These are phyloP conservation scores for Sminthurides bifidus DNA, from an alignment of 1,140 invertebrate species.

Conservation along the genomic window DNA sequence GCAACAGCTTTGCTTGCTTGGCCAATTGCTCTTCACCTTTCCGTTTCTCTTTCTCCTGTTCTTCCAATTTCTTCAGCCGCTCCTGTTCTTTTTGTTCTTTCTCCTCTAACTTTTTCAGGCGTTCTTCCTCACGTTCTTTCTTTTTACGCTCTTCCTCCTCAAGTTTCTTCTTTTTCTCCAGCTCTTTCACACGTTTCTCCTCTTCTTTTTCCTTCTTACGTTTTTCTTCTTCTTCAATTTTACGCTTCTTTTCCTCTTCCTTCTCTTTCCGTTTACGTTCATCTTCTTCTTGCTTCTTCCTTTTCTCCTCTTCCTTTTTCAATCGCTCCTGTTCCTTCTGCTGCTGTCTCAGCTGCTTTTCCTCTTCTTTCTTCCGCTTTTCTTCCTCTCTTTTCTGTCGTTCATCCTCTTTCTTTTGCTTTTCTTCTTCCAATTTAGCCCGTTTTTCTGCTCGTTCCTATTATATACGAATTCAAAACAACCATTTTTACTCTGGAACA, in stretches of 20 bases:
- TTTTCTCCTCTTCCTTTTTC: constrained; percentile 12
- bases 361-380: constrained; percentile 8
- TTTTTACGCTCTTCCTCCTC: constrained; percentile 16
- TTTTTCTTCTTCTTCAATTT: constrained; percentile 6
- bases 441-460: constrained; percentile 25
- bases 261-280: constrained; percentile 6
- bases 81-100: constrained; percentile 6
- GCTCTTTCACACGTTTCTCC: not conserved
- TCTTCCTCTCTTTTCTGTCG: constrained; percentile 15
- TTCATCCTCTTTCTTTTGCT: constrained; percentile 6
- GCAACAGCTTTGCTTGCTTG: constrained; percentile 16
- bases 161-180: constrained; percentile 10
- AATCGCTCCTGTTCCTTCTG: constrained; percentile 7
- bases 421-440: constrained; percentile 22
- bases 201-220: not conserved
- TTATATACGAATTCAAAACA: not conserved
- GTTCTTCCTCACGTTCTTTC: constrained; percentile 10
- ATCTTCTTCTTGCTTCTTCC: constrained; percentile 12
- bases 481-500: not conserved
- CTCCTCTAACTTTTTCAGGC: constrained; percentile 1
- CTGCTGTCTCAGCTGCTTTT: not conserved
- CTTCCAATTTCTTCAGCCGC: constrained; percentile 3
- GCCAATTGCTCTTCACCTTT: no score
- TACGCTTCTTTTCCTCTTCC: constrained; percentile 10
- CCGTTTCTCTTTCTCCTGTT: constrained; percentile 15